Evolutionary conservation across 2,888 invertebrate genomes (phyloP), one percentile per base, ranked within the genome.

Genomic region (Cosmopolites sordidus): DNA sequence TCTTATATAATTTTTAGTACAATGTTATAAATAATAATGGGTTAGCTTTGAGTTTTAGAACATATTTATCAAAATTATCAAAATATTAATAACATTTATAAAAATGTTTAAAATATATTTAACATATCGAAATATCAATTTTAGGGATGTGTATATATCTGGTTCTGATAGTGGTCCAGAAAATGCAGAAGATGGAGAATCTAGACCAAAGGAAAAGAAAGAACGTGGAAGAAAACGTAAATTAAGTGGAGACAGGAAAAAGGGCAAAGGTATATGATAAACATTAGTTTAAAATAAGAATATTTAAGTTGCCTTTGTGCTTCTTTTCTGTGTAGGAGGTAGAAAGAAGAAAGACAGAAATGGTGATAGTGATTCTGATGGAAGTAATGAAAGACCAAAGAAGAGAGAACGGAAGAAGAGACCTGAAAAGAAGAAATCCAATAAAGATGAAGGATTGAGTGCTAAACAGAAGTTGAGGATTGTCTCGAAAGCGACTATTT

Each of bases 401-500:
- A n/a, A 43, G 27, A 33, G 11, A 22, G 22, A 22, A 33, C 76
- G 76, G 48, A 67, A 65, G 17, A 67, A 65, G 17, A 69, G 63
- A 56, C 47, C 53, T 62, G 68, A 62, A 60, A 66, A 60, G 62
- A 71, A 65, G 54, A 54, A 48, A 27, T 39, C 16, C n/a, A 14
- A 18, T 0, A 22, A 44, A 3, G 79, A 81, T 49, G 86, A 87
- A 62, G 89, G 89, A 16, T 82, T 89, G 51, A 81, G 89, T 33
- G 82, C 86, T 6, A 93, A 92, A 73, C 92, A 93, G 70, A 87
- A 92, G 41, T 82, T 87, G 59, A 86, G 92, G 67, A 88, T 95
- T 69, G 87, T 93, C 0, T 96, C 96, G 0, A 96, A 96, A 71
- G 96, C 90, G 52, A 93, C 92, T 0, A 95, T 97, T 61, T 96